These are phyloP conservation scores for Poicephalus meyeri DNA, from an alignment of 2,113 vertebrate genomes.

Conservation along the genomic window DNA sequence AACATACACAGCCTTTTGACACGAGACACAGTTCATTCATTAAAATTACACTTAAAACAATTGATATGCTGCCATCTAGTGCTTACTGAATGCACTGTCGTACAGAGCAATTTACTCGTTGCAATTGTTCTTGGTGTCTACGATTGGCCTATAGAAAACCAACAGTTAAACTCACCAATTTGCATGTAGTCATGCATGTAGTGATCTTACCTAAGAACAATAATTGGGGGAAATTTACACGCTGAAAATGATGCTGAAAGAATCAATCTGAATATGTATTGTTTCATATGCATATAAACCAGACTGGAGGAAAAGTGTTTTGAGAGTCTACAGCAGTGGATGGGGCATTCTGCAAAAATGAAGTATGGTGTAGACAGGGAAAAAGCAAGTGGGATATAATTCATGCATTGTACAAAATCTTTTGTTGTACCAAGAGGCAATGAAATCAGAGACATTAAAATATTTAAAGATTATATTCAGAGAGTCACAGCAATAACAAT, in stretches of 20 bases:
- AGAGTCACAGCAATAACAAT: neutral
- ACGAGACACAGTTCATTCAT: neutral
- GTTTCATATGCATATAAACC: neutral
- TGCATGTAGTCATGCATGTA: neutral
- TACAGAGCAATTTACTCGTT: neutral
- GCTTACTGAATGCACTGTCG: neutral
- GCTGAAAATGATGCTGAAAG: neutral
- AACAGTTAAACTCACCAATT: neutral
- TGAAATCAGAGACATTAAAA: neutral
- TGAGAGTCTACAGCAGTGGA: neutral
- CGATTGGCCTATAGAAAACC: neutral
- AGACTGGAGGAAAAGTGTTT: neutral
- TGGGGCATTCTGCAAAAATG: neutral
- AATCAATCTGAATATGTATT: neutral
- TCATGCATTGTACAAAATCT: neutral
- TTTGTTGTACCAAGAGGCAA: neutral
- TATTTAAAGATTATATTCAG: neutral
- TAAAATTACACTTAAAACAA: neutral
- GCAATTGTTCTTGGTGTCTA: neutral
- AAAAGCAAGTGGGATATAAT: neutral
- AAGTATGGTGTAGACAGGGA: neutral
- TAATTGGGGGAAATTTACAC: neutral
- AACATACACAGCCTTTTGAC: neutral
- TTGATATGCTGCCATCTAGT: slow-evolving; percentile 33
- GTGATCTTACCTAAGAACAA: neutral